Conservation (phyloP, 2,113 vertebrate genomes). For the Phyllostomus discolor region DNA sequence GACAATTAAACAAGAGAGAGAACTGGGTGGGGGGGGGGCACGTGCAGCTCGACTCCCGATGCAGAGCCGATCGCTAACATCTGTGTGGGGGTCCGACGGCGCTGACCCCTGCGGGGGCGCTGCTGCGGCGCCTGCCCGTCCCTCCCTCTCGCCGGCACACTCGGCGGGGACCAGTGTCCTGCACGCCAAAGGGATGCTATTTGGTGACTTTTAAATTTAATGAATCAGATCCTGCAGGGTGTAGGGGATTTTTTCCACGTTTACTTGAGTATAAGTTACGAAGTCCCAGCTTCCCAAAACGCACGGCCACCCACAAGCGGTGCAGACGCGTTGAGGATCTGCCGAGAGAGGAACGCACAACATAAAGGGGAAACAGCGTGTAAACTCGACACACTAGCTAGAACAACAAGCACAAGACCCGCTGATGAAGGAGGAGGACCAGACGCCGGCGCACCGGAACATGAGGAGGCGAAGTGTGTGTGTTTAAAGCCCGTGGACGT, state of each 20-base stretch:
- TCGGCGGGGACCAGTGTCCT: not conserved
- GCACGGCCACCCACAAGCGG: not conserved
- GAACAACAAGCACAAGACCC: not conserved
- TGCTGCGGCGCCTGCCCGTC: not conserved
- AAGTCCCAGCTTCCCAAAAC: not conserved
- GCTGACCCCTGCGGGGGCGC: not conserved
- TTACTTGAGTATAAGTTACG: not conserved
- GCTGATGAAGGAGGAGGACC: not conserved
- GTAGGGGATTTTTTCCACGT: not conserved
- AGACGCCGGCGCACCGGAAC: not conserved
- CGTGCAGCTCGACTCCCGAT: not conserved
- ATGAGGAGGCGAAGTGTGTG: not conserved
- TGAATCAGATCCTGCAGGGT: not conserved
- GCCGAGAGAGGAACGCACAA: not conserved
- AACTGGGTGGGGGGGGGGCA: not conserved
- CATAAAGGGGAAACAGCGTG: not conserved
- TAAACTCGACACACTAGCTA: not conserved
- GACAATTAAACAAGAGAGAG: constrained; percentile 19
- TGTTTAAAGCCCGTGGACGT: not conserved
- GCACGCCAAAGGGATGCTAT: not conserved
- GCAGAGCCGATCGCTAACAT: not conserved
- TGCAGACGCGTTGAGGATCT: not conserved
- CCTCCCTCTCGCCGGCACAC: not conserved
- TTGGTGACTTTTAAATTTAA: not conserved
- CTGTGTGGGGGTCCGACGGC: not conserved